Percentiles rank a stretch among this genome's conserved stretches.
Conservation (phyloP, 2,888 invertebrate species). For the Monochamus alternatus region DNA sequence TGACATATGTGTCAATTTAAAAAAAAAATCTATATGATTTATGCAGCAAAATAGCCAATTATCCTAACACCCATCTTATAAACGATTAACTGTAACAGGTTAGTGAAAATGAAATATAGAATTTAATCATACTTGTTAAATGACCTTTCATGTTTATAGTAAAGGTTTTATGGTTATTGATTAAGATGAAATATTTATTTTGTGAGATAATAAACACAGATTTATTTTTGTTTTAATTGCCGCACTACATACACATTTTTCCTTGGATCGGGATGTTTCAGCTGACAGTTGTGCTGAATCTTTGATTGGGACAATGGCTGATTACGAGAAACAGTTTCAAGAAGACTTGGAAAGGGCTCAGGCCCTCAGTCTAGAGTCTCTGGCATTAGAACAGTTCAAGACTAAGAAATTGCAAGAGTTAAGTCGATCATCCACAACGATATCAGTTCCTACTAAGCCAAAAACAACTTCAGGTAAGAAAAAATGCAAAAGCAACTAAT, state of each 20-base stretch:
- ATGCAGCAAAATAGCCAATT: neutral
- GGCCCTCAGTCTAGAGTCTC: constrained; percentile 89
- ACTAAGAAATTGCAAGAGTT: constrained; percentile 74
- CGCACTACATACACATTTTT: constrained; percentile 4
- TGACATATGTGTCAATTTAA: constrained; percentile 44
- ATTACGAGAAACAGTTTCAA: constrained; percentile 88
- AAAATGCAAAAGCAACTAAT: neutral
- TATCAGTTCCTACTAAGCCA: constrained; percentile 43
- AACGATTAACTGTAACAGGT: neutral
- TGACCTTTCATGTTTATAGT: constrained; percentile 23
- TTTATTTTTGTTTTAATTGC: constrained; percentile 2
- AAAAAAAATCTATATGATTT: constrained; percentile 13
- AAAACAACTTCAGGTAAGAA: constrained; percentile 59
- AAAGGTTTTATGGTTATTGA: constrained; percentile 13
- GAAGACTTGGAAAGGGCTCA: constrained; percentile 91
- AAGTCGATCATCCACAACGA: constrained; percentile 52
- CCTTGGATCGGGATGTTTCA: neutral
- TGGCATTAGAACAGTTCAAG: constrained; percentile 87
- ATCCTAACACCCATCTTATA: neutral
- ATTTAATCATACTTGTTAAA: neutral
- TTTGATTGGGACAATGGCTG: constrained; percentile 63
- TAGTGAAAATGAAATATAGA: neutral
- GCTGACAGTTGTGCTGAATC: neutral
- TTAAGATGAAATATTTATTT: constrained; percentile 14
- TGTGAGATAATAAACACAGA: neutral